Evolutionary conservation across 1,140 invertebrate species (phyloP).

Genomic region (Andricus grossulariae): DNA sequence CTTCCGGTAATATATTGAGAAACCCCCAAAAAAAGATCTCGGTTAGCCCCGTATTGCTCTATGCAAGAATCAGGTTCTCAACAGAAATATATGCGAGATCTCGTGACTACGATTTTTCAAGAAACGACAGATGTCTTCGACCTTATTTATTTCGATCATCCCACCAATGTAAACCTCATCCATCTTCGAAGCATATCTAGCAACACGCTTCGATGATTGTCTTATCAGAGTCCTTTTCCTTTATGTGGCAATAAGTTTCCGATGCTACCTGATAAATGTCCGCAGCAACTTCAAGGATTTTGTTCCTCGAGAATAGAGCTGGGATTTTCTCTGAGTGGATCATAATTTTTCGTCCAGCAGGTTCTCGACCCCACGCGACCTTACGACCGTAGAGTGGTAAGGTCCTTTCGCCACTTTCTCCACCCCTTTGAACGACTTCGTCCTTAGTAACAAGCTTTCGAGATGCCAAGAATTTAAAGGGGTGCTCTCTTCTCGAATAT

Average conservation of each 20-base stretch:
- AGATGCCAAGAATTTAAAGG: neutral
- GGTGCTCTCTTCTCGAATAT: neutral
- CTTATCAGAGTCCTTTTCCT: slow-evolving; percentile 8
- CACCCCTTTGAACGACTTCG: neutral
- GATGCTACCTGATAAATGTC: slow-evolving; percentile 44
- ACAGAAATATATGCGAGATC: too few relatives aligned
- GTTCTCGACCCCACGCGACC: slow-evolving; percentile 33
- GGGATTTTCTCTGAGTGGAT: slow-evolving; percentile 45
- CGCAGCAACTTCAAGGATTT: slow-evolving; percentile 39
- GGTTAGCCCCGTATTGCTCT: too few relatives aligned
- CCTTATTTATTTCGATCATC: neutral
- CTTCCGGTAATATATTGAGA: too few relatives aligned
- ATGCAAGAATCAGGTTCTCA: too few relatives aligned
- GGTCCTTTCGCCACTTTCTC: slow-evolving; percentile 17
- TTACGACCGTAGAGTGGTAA: neutral
- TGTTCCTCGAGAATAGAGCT: slow-evolving; percentile 35
- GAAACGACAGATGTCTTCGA: neutral
- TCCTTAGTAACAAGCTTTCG: slow-evolving; percentile 26
- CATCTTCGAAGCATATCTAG: neutral
- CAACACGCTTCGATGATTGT: slow-evolving; percentile 14
- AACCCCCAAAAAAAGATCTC: too few relatives aligned
- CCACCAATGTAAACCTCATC: neutral
- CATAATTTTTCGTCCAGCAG: slow-evolving; percentile 48
- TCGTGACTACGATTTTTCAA: neutral
- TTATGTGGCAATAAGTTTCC: slow-evolving; percentile 20